These are phyloP conservation scores for Cyclophora punctaria DNA, from an alignment of 2,888 invertebrate genomes.

Conservation along the genomic window DNA sequence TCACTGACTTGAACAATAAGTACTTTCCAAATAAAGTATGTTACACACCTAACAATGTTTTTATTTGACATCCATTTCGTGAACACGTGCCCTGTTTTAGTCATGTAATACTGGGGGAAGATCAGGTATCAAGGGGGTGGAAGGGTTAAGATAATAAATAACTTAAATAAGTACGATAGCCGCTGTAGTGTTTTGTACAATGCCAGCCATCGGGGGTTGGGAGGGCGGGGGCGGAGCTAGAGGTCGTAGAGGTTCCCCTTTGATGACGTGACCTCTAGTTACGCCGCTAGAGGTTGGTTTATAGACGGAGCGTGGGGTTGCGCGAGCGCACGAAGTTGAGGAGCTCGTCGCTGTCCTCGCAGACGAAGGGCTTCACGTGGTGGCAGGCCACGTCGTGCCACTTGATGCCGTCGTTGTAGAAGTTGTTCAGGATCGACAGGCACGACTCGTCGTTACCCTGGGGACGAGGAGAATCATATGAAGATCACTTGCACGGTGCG, in stretches of 20 bases:
- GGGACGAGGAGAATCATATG: no score
- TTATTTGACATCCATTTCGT: background rate
- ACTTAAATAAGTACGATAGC: conserved; percentile 57
- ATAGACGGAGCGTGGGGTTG: conserved; percentile 89
- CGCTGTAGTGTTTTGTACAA: conserved; percentile 63
- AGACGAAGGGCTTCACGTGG: conserved; percentile 90
- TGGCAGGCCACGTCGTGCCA: conserved; percentile 93
- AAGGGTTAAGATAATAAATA: conserved; percentile 51
- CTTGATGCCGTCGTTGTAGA: conserved; percentile 91
- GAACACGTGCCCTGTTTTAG: background rate
- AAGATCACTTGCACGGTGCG: no score
- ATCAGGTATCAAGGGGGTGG: background rate
- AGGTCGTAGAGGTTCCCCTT: no score
- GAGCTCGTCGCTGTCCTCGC: conserved; percentile 93
- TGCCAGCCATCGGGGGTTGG: conserved; percentile 45
- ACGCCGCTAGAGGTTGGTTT: conserved; percentile 26
- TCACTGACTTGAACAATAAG: conserved; percentile 33
- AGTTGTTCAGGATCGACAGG: conserved; percentile 90
- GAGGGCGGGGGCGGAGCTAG: background rate
- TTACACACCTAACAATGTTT: no score
- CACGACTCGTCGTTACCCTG: conserved; percentile 94
- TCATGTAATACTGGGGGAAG: conserved; percentile 4
- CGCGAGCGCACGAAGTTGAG: conserved; percentile 92
- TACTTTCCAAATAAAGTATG: background rate
- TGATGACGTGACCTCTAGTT: no score